Conservation (phyloP, 2,797 vertebrate species). For the Neosilurus mollespiculum region DNA sequence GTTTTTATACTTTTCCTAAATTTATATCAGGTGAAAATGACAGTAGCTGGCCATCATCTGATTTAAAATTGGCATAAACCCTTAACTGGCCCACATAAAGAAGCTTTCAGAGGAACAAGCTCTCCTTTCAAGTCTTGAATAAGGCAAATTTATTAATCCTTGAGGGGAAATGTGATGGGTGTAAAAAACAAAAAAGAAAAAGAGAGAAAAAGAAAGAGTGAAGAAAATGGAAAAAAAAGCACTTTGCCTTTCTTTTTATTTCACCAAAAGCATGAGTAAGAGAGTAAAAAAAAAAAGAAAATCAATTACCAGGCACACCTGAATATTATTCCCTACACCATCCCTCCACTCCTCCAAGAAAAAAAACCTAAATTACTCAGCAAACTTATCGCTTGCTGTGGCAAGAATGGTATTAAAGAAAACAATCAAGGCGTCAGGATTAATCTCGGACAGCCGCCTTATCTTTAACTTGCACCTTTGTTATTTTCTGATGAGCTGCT, state of each 20-base stretch:
- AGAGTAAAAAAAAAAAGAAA: constrained; percentile 63
- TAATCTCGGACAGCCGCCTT: constrained; percentile 99
- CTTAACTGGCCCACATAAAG: constrained; percentile 64
- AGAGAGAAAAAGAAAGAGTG: no score
- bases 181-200: constrained; percentile 33
- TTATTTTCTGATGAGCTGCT: constrained; percentile 99
- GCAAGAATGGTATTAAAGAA: constrained; percentile 99
- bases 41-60: constrained; percentile 16
- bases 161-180: constrained; percentile 35
- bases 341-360: constrained; percentile 63
- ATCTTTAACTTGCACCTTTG: constrained; percentile 99
- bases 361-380: constrained; percentile 99
- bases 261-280: constrained; percentile 47
- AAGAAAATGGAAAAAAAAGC: constrained; percentile 57
- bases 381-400: constrained; percentile 99
- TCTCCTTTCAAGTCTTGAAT: constrained; percentile 75
- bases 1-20: constrained; percentile 70
- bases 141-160: constrained; percentile 80
- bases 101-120: constrained; percentile 71
- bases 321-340: constrained; percentile 97
- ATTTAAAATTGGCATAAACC: constrained; percentile 44
- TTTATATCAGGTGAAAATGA: constrained; percentile 63
- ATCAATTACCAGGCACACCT: constrained; percentile 99
- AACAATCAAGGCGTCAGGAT: constrained; percentile 99
- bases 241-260: constrained; percentile 52